phyloP scores from a whole-genome alignment of 2,797 vertebrate genomes.

The Acanthurus leucopareius region DNA sequence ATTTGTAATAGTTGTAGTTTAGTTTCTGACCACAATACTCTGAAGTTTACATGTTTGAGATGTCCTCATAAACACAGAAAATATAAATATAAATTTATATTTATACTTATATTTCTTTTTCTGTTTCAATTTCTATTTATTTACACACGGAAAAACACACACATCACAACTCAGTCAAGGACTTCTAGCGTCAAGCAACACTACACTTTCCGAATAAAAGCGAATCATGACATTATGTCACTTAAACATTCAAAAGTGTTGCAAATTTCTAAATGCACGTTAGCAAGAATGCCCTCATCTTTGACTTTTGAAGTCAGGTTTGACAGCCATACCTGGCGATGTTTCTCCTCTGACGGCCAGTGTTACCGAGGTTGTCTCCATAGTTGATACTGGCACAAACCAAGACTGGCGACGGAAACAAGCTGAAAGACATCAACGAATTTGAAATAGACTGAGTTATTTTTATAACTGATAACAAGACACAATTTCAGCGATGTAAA shows the following conservation, averaged over 20 bases:
- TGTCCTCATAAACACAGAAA: not conserved
- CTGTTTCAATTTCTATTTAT: too few species aligned
- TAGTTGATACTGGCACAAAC: slow-evolving; percentile 66
- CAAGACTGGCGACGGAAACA: slow-evolving; percentile 17
- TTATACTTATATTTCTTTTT: too few species aligned
- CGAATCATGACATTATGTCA: not conserved
- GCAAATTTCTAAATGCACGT: not conserved
- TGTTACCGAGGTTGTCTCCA: slow-evolving; percentile 90
- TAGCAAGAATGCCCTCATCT: not conserved
- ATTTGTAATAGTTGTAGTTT: not conserved
- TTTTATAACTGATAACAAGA: not conserved
- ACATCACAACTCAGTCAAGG: not conserved
- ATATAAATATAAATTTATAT: too few species aligned
- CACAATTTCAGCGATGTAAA: accelerated
- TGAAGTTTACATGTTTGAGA: not conserved
- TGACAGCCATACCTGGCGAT: slow-evolving; percentile 85
- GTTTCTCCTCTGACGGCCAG: slow-evolving; percentile 89
- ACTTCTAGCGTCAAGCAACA: not conserved
- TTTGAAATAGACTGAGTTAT: not conserved
- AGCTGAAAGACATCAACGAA: slow-evolving; percentile 44
- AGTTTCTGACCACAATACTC: not conserved
- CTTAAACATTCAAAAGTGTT: not conserved
- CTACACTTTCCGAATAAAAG: not conserved
- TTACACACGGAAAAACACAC: not conserved
- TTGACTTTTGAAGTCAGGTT: not conserved